Base-by-base conservation (phyloP, 2,113 vertebrate genomes). In the Taxidea taxus region DNA sequence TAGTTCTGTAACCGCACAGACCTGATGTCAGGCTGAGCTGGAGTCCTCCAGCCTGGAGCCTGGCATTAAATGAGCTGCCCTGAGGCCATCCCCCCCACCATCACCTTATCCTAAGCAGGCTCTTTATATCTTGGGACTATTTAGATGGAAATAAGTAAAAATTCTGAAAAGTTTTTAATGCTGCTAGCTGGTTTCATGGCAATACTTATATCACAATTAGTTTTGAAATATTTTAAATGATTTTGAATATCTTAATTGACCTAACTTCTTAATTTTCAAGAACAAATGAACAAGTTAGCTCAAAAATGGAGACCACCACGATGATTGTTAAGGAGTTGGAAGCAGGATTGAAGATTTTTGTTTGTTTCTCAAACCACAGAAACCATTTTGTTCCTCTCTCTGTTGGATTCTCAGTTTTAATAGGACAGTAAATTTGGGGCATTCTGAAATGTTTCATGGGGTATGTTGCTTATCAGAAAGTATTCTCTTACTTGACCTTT, bases 201-300 rank as follows among this genome's bases (percentile, higher is more conserved):
- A 18, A 68, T 75, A 77, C 12, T 78, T 64, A n/a, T 11, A 77
- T 44, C 39, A 93, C 72, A 90, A 12, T 74, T 78, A 49, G 25
- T 74, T 97, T 94, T 56, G 16, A 95, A 89, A 25, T 18, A 70
- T 68, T 68, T 4, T 21, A 70, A 92, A 51, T 94, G 25, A 62
- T 34, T 66, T 74, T 80, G 23, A 85, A 15, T 80, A 42, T 62
- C 20, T 78, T 78, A 58, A 47, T n/a, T 92, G 29, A 39, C 15
- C 51, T 78, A 14, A 37, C 23, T 47, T 80, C 56, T 62, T 58
- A 56, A 3, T 64, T 82, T 18, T 87, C 68, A 74, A 27, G 77
- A 86, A 91, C 29, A 87, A 21, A 64, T 80, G 23, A 91, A 23
- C 31, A 72, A 47, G 4, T 83, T 23, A 18, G 18, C 44, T 21